Base-by-base conservation (phyloP, 2,888 invertebrate genomes). In the Diarsia brunnea region DNA sequence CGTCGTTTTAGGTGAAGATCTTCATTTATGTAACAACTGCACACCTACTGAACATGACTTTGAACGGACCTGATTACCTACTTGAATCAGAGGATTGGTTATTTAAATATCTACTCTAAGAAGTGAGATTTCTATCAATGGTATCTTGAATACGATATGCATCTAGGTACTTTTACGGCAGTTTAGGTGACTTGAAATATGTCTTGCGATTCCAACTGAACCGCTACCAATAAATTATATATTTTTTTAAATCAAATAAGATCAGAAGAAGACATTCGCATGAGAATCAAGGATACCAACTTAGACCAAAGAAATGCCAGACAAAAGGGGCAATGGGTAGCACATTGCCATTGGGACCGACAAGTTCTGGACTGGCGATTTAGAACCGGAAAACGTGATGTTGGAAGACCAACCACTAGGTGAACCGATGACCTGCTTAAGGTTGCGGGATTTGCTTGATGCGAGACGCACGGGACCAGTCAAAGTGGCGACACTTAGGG, bases 1-100 rank as follows among this genome's bases (percentile, higher is more conserved):
- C 14, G 55, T 80, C n/a, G 60, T 79, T 66, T 47, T n/a, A 58
- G 43, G n/a, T 76, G n/a, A 43, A 68, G 43, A 79, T 67, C 16
- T 19, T 51, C 55, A 31, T 49, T 67, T 67, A 72, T 45, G 4
- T 67, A 78, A 78, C 27, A 16, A 24, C 38, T 45, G n/a, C 55
- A 14, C 27, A 58, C 16, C 4, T 60, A 65, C 43, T 31, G 14
- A 49, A 47, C 7, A 31, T 73, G n/a, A n/a, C 19, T 49, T 51
- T 53, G 27, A 63, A 19, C 24, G 19, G 16, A 66, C 61, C 43
- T 45, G 27, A 43, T 55, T 38, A 16, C 8, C 19, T 51, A 67
- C 21, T 49, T 43, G 27, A 63, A 63, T 55, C 24, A 76, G 45
- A 68, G 38, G 24, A 47, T 63, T 51, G 31, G 24, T 38, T 60